Conservation (phyloP, 2,888 invertebrate genomes). For the Drosophila anomelani region DNA sequence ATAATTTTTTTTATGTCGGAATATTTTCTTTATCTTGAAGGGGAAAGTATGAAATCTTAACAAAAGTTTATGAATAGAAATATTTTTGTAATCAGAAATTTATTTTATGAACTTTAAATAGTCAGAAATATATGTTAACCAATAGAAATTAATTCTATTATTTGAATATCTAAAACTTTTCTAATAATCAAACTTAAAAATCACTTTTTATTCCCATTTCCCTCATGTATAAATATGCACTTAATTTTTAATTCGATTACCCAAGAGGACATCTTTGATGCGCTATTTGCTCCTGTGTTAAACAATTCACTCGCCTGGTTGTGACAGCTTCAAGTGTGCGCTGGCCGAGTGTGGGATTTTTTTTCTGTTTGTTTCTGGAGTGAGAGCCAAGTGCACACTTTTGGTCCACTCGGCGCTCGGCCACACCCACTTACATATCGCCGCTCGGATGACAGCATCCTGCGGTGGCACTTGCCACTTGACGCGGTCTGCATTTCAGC, state of each 20-base stretch:
- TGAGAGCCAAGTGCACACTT: slow-evolving; percentile 74
- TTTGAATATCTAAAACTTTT: not conserved
- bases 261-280: slow-evolving; percentile 10
- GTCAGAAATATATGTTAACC: not conserved
- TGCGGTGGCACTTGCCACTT: slow-evolving; percentile 70
- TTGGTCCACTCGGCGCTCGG: slow-evolving; percentile 33
- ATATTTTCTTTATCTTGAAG: not conserved
- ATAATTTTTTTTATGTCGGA: slow-evolving; percentile 2
- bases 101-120: too few relatives aligned
- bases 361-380: slow-evolving; percentile 20
- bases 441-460: slow-evolving; percentile 60
- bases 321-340: slow-evolving; percentile 69
- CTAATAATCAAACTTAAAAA: not conserved
- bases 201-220: not conserved
- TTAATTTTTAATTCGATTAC: slow-evolving; percentile 5
- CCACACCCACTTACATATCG: slow-evolving; percentile 38
- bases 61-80: not conserved
- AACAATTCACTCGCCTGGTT: slow-evolving; percentile 55
- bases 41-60: not conserved
- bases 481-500: slow-evolving; percentile 59
- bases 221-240: not conserved
- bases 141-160: not conserved
- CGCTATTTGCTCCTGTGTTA: slow-evolving; percentile 8
- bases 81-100: not conserved
- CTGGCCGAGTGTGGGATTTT: slow-evolving; percentile 27